These are phyloP conservation scores for Pararge aegeria DNA, from an alignment of 1,140 invertebrate genomes.

Conservation along the genomic window DNA sequence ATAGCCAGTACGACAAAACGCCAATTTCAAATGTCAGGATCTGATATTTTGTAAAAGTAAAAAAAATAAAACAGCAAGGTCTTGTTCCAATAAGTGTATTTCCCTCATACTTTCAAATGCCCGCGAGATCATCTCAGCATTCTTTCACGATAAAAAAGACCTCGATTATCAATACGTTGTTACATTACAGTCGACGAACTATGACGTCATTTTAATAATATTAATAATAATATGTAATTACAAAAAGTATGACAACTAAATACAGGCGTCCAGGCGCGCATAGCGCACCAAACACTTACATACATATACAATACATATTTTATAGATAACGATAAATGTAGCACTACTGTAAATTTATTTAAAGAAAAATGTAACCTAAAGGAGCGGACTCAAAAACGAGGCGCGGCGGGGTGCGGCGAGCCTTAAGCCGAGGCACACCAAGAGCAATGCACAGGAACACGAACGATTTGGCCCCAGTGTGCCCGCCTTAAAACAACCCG, in stretches of 20 bases:
- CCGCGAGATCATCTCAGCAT: conserved; percentile 69
- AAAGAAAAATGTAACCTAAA: conserved; percentile 53
- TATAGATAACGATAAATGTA: conserved; percentile 67
- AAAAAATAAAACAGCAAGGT: not conserved
- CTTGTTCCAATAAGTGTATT: conserved; percentile 75
- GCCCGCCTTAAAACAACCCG: conserved; percentile 20
- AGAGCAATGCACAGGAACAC: conserved; percentile 6
- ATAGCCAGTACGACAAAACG: too few relatives aligned
- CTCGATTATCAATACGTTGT: conserved; percentile 44
- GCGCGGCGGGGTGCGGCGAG: conserved; percentile 14
- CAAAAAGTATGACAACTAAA: conserved; percentile 77
- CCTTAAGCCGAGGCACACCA: not conserved
- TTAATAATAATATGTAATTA: conserved; percentile 76
- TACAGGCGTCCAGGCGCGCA: conserved; percentile 70
- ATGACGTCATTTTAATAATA: conserved; percentile 57
- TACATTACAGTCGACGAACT: conserved; percentile 33
- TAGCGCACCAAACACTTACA: conserved; percentile 72
- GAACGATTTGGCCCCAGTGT: conserved; percentile 8
- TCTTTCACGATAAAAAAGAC: conserved; percentile 73
- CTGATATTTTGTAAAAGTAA: not conserved
- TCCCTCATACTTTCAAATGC: conserved; percentile 67
- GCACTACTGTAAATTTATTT: conserved; percentile 68
- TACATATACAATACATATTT: conserved; percentile 75
- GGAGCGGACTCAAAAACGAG: conserved; percentile 42
- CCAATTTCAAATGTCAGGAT: too few relatives aligned